phyloP scores from a whole-genome alignment of 2,113 vertebrate genomes.

The Petromus typicus region DNA sequence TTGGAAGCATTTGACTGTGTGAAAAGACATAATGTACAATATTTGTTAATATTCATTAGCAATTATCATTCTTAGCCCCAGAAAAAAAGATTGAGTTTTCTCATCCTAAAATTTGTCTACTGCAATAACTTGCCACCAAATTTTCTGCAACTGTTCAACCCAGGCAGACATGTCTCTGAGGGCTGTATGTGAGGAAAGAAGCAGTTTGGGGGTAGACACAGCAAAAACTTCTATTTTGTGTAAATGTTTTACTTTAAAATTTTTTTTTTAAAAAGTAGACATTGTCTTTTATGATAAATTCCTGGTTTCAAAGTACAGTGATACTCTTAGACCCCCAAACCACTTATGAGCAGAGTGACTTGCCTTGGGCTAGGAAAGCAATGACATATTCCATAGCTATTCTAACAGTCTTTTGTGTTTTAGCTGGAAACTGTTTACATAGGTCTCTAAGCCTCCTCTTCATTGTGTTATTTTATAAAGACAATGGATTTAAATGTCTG shows the following conservation, averaged over 20 bases:
- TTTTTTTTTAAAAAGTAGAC: neutral
- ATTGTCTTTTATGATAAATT: constrained; percentile 19
- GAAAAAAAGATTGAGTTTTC: neutral
- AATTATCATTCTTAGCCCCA: constrained; percentile 4
- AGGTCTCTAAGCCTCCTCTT: neutral
- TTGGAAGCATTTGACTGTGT: neutral
- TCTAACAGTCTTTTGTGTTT: neutral
- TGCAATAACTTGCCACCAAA: neutral
- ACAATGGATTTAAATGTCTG: neutral
- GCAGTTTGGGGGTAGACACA: neutral
- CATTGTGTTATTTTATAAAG: neutral
- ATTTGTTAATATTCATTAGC: neutral
- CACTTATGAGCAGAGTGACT: neutral
- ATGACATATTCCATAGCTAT: neutral
- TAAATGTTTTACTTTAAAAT: neutral
- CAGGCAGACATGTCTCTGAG: neutral
- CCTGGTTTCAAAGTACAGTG: neutral
- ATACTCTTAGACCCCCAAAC: neutral
- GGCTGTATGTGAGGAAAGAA: neutral
- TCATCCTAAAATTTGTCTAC: neutral
- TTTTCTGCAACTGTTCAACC: neutral
- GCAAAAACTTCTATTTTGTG: neutral
- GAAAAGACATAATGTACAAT: neutral
- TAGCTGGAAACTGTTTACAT: constrained; percentile 14
- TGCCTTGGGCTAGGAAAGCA: constrained; percentile 25